phyloP scores from a whole-genome alignment of 2,888 invertebrate species.

The Thera obeliscata region DNA sequence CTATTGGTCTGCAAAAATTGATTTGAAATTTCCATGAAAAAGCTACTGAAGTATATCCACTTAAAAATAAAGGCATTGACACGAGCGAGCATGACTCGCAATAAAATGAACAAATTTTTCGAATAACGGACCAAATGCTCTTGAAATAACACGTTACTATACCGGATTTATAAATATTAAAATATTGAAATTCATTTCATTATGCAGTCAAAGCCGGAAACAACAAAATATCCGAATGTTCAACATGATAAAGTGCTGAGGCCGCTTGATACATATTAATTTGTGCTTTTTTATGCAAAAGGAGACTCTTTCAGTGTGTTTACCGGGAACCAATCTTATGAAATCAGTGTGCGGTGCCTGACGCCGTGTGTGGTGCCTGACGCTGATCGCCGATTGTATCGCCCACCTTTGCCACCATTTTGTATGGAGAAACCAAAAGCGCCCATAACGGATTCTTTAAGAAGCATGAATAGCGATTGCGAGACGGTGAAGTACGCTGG shows the following conservation, averaged over 20 bases:
- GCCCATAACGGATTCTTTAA: too few species aligned
- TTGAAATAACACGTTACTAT: constrained; percentile 51
- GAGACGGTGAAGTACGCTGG: too few species aligned
- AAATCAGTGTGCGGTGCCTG: too few species aligned
- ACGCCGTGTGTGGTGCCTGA: too few species aligned
- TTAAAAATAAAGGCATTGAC: too few species aligned
- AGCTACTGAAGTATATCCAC: background rate
- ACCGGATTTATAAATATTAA: constrained; percentile 75
- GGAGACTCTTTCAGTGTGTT: constrained; percentile 1
- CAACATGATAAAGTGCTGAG: constrained; percentile 63
- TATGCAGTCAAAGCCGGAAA: constrained; percentile 70
- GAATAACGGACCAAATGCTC: constrained; percentile 14
- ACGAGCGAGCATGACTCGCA: background rate
- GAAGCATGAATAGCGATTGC: too few species aligned
- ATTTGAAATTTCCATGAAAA: background rate
- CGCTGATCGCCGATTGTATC: too few species aligned
- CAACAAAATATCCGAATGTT: constrained; percentile 65
- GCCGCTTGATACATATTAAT: constrained; percentile 28
- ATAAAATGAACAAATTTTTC: constrained; percentile 10
- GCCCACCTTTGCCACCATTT: too few species aligned
- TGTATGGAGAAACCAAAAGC: too few species aligned
- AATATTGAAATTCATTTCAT: constrained; percentile 71
- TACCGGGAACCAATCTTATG: too few species aligned
- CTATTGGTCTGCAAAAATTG: too few species aligned
- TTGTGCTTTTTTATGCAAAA: constrained; percentile 19